Conservation (phyloP, 2,797 vertebrate genomes). For the Phataginus tetradactyla region DNA sequence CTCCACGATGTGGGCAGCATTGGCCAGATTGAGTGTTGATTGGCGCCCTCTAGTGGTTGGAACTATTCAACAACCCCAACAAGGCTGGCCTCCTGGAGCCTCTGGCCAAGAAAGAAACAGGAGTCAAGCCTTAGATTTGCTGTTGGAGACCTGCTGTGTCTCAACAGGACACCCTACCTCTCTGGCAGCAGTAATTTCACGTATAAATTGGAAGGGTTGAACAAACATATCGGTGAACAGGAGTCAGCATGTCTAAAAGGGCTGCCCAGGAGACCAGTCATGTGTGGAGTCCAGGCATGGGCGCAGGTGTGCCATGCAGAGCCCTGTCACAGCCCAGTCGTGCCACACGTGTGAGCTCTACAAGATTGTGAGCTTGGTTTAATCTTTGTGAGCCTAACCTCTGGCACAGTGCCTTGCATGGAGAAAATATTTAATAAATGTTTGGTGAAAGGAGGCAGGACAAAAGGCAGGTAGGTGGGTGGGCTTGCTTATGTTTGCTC, state of each 20-base stretch:
- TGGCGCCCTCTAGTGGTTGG: slow-evolving; percentile 71
- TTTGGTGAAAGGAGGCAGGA: background rate
- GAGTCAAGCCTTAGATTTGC: background rate
- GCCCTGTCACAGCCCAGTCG: accelerated
- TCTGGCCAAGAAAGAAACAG: background rate
- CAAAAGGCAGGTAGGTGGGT: background rate
- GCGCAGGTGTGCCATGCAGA: background rate
- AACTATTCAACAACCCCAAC: background rate
- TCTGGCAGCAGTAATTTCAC: background rate
- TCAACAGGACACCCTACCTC: background rate
- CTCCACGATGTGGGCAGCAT: background rate
- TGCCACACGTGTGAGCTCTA: background rate
- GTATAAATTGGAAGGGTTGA: background rate
- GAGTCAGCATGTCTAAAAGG: background rate
- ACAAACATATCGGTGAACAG: background rate
- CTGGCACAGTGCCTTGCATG: background rate
- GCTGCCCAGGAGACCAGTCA: background rate
- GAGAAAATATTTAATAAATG: background rate
- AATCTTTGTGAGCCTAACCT: background rate
- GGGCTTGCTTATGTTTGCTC: background rate
- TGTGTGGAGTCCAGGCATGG: background rate
- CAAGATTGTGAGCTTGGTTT: background rate
- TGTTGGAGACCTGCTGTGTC: background rate
- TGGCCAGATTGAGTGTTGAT: background rate
- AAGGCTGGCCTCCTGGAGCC: accelerated